phyloP scores from a whole-genome alignment of 2,888 invertebrate genomes.

The Pseudococcus jackbeardsleyi region DNA sequence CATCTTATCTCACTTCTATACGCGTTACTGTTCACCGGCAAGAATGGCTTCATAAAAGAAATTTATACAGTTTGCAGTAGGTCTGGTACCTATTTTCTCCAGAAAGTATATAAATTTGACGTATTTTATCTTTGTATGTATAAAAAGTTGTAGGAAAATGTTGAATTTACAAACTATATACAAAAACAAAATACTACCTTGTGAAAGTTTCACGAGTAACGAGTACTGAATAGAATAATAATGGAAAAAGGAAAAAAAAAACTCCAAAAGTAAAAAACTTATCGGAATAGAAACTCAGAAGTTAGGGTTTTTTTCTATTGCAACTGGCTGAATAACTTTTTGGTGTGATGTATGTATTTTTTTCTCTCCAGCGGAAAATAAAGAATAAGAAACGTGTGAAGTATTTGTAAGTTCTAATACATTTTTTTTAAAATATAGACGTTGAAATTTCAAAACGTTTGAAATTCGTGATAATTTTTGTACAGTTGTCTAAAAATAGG shows the following conservation, averaged over 20 bases:
- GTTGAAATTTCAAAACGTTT: background rate
- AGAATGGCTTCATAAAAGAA: conserved; percentile 25
- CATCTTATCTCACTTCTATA: background rate
- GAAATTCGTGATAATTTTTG: background rate
- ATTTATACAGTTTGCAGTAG: conserved; percentile 30
- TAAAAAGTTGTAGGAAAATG: conserved; percentile 42
- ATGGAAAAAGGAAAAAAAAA: conserved; percentile 21
- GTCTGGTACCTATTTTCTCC: background rate
- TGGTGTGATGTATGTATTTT: conserved; percentile 8
- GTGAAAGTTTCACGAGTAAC: conserved; percentile 32
- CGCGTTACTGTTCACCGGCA: background rate
- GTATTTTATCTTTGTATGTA: conserved; percentile 16
- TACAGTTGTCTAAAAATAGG: background rate
- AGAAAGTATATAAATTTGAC: conserved; percentile 12
- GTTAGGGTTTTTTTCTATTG: background rate
- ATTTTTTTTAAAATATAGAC: background rate
- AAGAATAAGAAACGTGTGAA: conserved; percentile 13
- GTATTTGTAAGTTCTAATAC: background rate
- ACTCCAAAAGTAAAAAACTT: background rate
- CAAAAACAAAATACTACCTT: conserved; percentile 31
- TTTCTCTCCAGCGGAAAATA: background rate
- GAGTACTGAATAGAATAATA: conserved; percentile 41
- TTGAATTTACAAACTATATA: conserved; percentile 31
- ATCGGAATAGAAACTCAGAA: conserved; percentile 22
- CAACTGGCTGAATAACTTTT: conserved; percentile 4